These are phyloP conservation scores for Cyaniris semiargus DNA, from an alignment of 2,888 invertebrate genomes.

Conservation along the genomic window DNA sequence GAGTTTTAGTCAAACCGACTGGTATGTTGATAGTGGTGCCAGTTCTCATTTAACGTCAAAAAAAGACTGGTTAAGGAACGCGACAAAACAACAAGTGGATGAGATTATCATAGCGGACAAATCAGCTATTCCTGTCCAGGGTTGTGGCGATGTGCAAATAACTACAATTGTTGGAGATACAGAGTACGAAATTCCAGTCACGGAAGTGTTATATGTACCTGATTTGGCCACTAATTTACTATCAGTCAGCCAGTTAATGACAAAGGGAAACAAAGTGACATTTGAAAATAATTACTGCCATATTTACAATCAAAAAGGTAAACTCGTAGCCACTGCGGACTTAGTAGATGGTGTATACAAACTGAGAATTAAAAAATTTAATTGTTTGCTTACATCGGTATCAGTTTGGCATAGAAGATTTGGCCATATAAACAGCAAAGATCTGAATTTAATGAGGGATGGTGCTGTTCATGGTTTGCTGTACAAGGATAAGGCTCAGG, in stretches of 20 bases:
- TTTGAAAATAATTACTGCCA: slow-evolving; percentile 33
- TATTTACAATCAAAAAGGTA: slow-evolving; percentile 32
- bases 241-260: slow-evolving; percentile 42
- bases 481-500: too few relatives aligned
- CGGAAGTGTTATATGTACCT: slow-evolving; percentile 34
- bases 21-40: slow-evolving; percentile 34
- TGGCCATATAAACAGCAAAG: too few relatives aligned
- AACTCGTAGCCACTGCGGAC: slow-evolving; percentile 28
- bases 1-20: slow-evolving; percentile 32
- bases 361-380: slow-evolving; percentile 10
- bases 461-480: too few relatives aligned
- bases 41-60: slow-evolving; percentile 32
- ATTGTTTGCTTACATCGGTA: slow-evolving; percentile 29
- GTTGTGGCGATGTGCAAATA: slow-evolving; percentile 35
- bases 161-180: slow-evolving; percentile 32
- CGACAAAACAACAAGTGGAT: slow-evolving; percentile 28
- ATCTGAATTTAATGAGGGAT: too few relatives aligned
- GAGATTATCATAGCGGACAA: slow-evolving; percentile 34
- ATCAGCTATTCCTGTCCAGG: slow-evolving; percentile 29
- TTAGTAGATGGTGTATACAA: slow-evolving; percentile 23
- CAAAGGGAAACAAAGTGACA: slow-evolving; percentile 36
- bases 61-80: neutral
- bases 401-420: neutral
- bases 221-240: slow-evolving; percentile 37
- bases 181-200: slow-evolving; percentile 4